These are phyloP conservation scores for Coracopsis vasa DNA, from an alignment of 2,113 vertebrate species.

Conservation along the genomic window DNA sequence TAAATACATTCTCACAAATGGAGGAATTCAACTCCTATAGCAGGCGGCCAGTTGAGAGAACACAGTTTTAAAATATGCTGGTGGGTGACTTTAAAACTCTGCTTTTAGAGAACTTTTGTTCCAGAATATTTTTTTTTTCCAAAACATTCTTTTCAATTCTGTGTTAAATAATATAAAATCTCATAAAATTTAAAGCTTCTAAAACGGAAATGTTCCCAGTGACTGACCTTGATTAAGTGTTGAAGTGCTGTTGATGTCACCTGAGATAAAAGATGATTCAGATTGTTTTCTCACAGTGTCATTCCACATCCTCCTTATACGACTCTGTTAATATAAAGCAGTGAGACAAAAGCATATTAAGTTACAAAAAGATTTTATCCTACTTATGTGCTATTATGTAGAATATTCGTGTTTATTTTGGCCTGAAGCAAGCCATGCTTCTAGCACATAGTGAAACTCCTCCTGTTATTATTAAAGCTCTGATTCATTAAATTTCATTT, in stretches of 20 bases:
- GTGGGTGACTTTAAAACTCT: slow-evolving; percentile 35
- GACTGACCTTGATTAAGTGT: slow-evolving; percentile 99
- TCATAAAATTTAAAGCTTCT: slow-evolving; percentile 55
- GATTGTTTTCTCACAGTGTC: slow-evolving; percentile 99
- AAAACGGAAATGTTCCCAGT: slow-evolving; percentile 76
- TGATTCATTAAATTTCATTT: not conserved
- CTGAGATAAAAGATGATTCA: slow-evolving; percentile 99
- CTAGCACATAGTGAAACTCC: not conserved
- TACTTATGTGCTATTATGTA: not conserved
- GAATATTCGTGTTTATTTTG: not conserved
- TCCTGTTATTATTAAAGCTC: not conserved
- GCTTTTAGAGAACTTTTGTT: slow-evolving; percentile 49
- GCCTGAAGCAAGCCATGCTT: not conserved
- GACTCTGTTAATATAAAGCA: slow-evolving; percentile 90
- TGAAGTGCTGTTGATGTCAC: slow-evolving; percentile 99
- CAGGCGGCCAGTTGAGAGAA: slow-evolving; percentile 69
- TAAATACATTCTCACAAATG: slow-evolving; percentile 72
- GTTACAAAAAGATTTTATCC: not conserved
- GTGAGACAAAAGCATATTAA: slow-evolving; percentile 19
- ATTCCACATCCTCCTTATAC: slow-evolving; percentile 99
- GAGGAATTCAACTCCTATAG: slow-evolving; percentile 74
- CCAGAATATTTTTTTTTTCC: slow-evolving; percentile 3
- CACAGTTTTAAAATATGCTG: slow-evolving; percentile 45
- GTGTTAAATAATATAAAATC: slow-evolving; percentile 48
- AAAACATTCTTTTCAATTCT: slow-evolving; percentile 53